phyloP scores from a whole-genome alignment of 2,888 invertebrate genomes.

The Gibbula magus region DNA sequence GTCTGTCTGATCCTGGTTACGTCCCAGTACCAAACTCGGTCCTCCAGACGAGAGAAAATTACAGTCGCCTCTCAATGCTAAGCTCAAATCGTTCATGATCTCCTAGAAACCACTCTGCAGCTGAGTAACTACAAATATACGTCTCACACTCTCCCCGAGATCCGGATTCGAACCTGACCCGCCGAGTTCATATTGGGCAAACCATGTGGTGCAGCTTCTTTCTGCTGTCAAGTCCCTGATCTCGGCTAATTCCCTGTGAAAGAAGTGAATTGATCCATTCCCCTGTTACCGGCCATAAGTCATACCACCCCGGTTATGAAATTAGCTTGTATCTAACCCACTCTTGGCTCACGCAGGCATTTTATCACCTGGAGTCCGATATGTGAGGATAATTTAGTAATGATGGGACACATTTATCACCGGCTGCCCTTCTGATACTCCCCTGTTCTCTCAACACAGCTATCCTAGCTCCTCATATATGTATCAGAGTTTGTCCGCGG shows the following conservation, averaged over 20 bases:
- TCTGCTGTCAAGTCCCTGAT: neutral
- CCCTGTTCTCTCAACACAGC: neutral
- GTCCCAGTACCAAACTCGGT: neutral
- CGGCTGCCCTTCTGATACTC: neutral
- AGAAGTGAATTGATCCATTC: conserved; percentile 33
- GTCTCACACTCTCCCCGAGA: neutral
- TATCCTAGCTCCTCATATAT: neutral
- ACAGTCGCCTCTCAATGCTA: neutral
- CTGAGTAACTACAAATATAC: conserved; percentile 1
- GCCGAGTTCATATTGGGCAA: neutral
- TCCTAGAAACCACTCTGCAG: neutral
- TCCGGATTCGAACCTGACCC: too few species aligned
- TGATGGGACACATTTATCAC: conserved; percentile 57
- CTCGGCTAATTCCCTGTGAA: conserved; percentile 26
- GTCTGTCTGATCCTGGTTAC: neutral
- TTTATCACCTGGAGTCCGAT: conserved; percentile 52
- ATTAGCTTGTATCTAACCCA: too few species aligned
- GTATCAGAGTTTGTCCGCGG: neutral
- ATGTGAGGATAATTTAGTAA: conserved; percentile 55
- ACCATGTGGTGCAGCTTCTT: conserved; percentile 2
- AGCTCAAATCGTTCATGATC: neutral
- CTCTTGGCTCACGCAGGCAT: conserved; percentile 36
- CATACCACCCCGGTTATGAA: conserved; percentile 40
- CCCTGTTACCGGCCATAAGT: conserved; percentile 26
- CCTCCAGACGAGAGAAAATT: conserved; percentile 4